Base-by-base conservation (phyloP, 2,888 invertebrate genomes). In the Temnothorax rugatulus region DNA sequence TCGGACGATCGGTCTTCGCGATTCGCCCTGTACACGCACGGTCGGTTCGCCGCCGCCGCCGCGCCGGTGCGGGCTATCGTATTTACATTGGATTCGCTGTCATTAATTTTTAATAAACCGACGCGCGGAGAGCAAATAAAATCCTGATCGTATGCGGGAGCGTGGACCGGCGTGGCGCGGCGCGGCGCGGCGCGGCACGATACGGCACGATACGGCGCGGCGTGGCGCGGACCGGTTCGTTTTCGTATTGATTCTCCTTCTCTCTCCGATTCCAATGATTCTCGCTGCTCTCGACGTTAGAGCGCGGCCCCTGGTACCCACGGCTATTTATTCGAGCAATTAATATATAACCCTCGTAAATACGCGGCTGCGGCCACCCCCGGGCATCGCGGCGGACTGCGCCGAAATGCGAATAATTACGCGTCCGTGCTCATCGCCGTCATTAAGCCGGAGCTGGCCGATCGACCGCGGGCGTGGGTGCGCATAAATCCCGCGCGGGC, bases 271-370 rank as follows among this genome's bases (percentile, higher is more conserved):
- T 34, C 29, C 59, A 66, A 18, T 66, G 82, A 34, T 38, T 68
- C 61, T 29, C 66, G 13, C 18, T 44, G 25, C 29, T 41, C 34
- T 41, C 34, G 44, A 0, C 71, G 52, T 25, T 57, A 9, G 54
- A 79, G 25, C 11, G 34, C 75, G 7, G 25, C 18, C 13, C 25
- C 59, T 25, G 59, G 68, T 84, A 83, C 68, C 81, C 91, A 90
- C 82, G 87, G 91, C 93, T 93, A 94, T 94, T 94, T 94, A 94
- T 94, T 94, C 91, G 92, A 89, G 91, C 94, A 94, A 94, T 94
- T 94, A 94, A 94, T 94, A 93, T 93, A 94, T 94, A 93, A 94
- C 91, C 92, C 93, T 94, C 94, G 92, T 94, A 94, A 94, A 94
- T 94, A 94, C 91, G 59, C 34, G 82, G 84, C 34, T 87, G 83